Evolutionary conservation across 2,797 vertebrate genomes (phyloP).

Genomic region (Enteromius radiatus): DNA sequence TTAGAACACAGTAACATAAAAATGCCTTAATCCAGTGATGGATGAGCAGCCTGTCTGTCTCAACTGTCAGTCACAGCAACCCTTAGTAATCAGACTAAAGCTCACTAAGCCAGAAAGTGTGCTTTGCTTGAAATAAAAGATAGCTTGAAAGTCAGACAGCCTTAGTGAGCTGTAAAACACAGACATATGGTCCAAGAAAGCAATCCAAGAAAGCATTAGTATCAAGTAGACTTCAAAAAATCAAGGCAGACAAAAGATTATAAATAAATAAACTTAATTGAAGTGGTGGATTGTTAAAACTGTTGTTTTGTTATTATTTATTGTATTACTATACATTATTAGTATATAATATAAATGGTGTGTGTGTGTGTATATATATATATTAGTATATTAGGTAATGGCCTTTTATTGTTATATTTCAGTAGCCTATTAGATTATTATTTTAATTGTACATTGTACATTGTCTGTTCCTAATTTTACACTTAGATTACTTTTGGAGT

Average conservation of each 20-base stretch:
- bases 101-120: constrained; percentile 16
- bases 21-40: not conserved
- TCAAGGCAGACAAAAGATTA: not conserved
- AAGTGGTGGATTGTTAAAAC: not conserved
- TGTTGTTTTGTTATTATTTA: not conserved
- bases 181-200: not conserved
- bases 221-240: not conserved
- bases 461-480: not conserved
- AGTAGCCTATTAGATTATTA: not conserved
- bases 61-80: not conserved
- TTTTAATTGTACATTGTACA: not conserved
- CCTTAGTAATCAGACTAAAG: constrained; percentile 24
- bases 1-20: not conserved
- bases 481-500: not conserved
- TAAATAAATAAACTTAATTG: not conserved
- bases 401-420: not conserved
- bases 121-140: constrained; percentile 19
- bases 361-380: not conserved
- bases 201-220: not conserved
- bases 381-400: not conserved
- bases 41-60: constrained; percentile 13
- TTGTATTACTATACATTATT: not conserved
- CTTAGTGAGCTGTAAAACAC: constrained; percentile 3
- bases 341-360: not conserved
- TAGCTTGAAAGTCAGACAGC: constrained; percentile 6